phyloP scores from a whole-genome alignment of 2,888 invertebrate genomes.

The Melieria crassipennis region DNA sequence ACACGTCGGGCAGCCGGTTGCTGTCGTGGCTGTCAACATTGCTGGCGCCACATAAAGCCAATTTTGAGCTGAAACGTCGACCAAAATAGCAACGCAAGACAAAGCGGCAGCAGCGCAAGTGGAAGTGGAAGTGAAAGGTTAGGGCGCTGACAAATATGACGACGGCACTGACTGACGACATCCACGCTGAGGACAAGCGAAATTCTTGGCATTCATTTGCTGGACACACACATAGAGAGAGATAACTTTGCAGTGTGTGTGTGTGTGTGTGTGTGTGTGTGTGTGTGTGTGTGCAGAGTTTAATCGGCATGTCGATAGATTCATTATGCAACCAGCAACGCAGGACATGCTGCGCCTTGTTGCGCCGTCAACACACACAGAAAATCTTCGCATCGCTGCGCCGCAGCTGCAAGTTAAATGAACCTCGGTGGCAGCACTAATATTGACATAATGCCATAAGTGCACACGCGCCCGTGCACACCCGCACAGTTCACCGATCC shows the following conservation, averaged over 20 bases:
- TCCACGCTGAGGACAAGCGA: neutral
- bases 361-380: neutral
- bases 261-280: neutral
- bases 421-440: neutral
- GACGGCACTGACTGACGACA: neutral
- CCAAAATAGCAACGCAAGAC: neutral
- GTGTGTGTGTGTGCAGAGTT: neutral
- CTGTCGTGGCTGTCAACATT: neutral
- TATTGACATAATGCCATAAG: neutral
- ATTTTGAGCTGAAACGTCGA: neutral
- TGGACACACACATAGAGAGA: too few relatives aligned
- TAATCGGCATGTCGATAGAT: conserved; percentile 2
- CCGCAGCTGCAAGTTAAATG: neutral
- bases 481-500: neutral
- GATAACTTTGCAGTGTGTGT: too few relatives aligned
- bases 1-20: neutral
- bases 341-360: neutral
- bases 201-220: too few relatives aligned
- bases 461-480: neutral
- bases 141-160: neutral
- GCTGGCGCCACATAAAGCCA: neutral
- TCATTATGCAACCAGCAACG: neutral
- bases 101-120: neutral
- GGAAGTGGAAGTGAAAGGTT: neutral
- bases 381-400: neutral